Conservation (phyloP, 2,888 invertebrate species). For the Plebejus melissa region DNA sequence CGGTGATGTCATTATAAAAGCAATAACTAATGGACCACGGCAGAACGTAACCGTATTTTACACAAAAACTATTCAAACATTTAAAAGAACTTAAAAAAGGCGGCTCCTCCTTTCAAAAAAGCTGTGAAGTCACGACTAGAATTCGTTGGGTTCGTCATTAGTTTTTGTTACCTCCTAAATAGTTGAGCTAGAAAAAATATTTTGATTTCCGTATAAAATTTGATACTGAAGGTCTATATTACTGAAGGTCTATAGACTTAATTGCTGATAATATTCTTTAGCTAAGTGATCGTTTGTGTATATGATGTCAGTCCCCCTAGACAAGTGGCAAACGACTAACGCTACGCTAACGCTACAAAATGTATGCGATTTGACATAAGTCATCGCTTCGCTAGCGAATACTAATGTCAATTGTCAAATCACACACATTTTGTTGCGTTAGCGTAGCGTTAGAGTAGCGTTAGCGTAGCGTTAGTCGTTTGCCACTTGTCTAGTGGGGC, state of each 20-base stretch:
- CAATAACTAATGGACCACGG: conserved; percentile 13
- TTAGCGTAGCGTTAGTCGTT: too few species aligned
- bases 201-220: not conserved
- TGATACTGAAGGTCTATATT: too few species aligned
- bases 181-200: not conserved
- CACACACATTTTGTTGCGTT: too few species aligned
- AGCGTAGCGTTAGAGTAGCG: too few species aligned
- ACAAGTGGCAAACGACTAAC: too few species aligned
- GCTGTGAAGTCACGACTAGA: conserved; percentile 57
- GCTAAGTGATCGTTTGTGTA: not conserved
- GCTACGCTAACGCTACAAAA: too few species aligned
- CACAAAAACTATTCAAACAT: conserved; percentile 26
- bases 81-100: conserved; percentile 20
- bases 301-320: too few species aligned
- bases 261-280: not conserved
- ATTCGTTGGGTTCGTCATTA: conserved; percentile 35
- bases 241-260: too few species aligned
- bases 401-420: too few species aligned
- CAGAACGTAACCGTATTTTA: not conserved
- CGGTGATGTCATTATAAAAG: conserved; percentile 20
- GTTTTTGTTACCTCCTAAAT: conserved; percentile 23
- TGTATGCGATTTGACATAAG: too few species aligned
- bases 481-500: too few species aligned
- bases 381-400: too few species aligned
- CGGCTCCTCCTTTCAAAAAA: conserved; percentile 46